phyloP scores from a whole-genome alignment of 2,888 invertebrate species.

The Physocephala rufipes region DNA sequence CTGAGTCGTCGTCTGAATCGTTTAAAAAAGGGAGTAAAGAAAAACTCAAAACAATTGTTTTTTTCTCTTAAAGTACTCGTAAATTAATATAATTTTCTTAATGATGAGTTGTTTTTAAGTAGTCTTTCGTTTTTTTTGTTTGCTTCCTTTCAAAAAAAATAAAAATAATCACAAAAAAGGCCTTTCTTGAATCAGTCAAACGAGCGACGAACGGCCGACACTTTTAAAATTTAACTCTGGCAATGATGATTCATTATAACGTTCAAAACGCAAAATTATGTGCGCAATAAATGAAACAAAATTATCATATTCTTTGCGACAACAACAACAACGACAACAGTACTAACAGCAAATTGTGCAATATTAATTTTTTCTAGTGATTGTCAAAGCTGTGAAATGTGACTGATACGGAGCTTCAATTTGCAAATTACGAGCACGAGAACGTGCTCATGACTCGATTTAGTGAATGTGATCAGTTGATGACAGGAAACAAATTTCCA shows the following conservation, averaged over 20 bases:
- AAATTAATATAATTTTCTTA: background rate
- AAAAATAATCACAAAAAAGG: background rate
- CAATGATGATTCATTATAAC: background rate
- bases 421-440: constrained; percentile 10
- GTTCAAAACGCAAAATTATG: background rate
- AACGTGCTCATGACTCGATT: constrained; percentile 17
- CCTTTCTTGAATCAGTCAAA: background rate
- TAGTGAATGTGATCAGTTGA: constrained; percentile 24
- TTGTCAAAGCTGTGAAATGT: constrained; percentile 22
- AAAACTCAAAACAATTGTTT: constrained; percentile 5
- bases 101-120: background rate
- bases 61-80: too few relatives aligned
- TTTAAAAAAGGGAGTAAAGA: background rate
- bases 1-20: too few relatives aligned
- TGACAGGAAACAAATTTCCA: constrained; percentile 9
- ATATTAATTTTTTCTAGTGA: constrained; percentile 3
- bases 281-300: background rate
- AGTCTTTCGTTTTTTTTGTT: background rate
- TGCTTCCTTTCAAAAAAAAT: background rate
- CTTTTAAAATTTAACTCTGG: constrained; percentile 1
- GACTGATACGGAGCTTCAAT: background rate
- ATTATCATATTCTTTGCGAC: too few relatives aligned
- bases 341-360: background rate
- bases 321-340: too few relatives aligned
- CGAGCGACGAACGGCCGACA: too few relatives aligned